These are phyloP conservation scores for Stenodema calcarata DNA, from an alignment of 2,888 invertebrate species.

Conservation along the genomic window DNA sequence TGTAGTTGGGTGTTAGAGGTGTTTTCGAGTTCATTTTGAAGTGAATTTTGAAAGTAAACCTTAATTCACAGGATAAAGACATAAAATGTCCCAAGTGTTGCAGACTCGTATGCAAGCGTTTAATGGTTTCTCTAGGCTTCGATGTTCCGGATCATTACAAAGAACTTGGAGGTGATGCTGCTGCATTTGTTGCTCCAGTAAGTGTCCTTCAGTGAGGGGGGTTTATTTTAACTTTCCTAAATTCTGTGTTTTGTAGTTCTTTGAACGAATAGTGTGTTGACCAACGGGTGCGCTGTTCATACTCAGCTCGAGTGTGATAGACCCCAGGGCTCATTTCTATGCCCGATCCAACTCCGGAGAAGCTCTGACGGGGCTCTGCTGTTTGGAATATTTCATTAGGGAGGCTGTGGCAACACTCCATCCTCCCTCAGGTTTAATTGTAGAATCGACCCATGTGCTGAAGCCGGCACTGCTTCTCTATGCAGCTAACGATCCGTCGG, in stretches of 20 bases:
- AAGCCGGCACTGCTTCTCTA: neutral
- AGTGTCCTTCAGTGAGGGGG: neutral
- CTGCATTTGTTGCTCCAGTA: constrained; percentile 88
- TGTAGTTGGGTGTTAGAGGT: too few relatives aligned
- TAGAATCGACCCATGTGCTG: neutral
- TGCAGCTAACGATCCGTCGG: neutral
- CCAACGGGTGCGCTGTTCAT: neutral
- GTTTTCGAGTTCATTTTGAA: too few relatives aligned
- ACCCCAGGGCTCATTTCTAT: neutral
- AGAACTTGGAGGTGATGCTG: constrained; percentile 97
- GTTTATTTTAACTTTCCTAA: neutral
- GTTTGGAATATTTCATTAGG: neutral
- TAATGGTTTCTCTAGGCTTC: constrained; percentile 97
- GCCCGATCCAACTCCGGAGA: neutral
- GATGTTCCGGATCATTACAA: constrained; percentile 99
- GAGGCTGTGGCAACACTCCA: neutral
- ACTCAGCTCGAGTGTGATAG: neutral
- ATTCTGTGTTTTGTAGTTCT: neutral
- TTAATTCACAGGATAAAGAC: too few relatives aligned
- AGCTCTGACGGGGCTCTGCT: neutral
- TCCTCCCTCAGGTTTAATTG: neutral
- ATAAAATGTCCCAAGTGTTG: too few relatives aligned
- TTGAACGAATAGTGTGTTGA: neutral
- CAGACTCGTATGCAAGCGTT: too few relatives aligned
- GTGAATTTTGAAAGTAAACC: too few relatives aligned